Percentiles rank a stretch among this genome's conserved stretches.
Evolutionary conservation across 2,888 invertebrate species (phyloP).

Genomic region (Argyra leucocephala): DNA sequence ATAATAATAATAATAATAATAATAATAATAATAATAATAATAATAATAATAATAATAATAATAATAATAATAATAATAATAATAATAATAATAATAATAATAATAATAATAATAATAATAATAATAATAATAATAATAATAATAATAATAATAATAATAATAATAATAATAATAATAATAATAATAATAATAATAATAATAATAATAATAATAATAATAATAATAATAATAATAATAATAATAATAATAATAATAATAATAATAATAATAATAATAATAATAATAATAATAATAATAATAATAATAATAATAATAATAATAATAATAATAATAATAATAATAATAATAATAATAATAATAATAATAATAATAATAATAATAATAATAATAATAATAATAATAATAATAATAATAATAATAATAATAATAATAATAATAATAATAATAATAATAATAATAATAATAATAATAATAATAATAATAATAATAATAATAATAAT

Average conservation of each 20-base stretch:
- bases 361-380: slow-evolving; percentile 7
- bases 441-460: background rate
- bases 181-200: slow-evolving; percentile 1
- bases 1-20: slow-evolving; percentile 4
- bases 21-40: background rate
- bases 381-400: background rate
- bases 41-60: background rate
- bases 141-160: background rate
- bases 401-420: background rate
- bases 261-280: background rate
- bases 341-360: background rate
- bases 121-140: background rate
- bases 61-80: background rate
- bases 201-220: background rate
- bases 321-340: background rate
- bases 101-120: slow-evolving; percentile 8
- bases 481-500: slow-evolving; percentile 7
- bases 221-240: slow-evolving; percentile 7
- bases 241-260: background rate
- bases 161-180: background rate
- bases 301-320: background rate
- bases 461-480: background rate
- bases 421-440: background rate
- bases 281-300: background rate
- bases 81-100: slow-evolving; percentile 2